Evolutionary conservation across 2,113 vertebrate species (phyloP).

Genomic region (Sarotherodon lohbergeri): DNA sequence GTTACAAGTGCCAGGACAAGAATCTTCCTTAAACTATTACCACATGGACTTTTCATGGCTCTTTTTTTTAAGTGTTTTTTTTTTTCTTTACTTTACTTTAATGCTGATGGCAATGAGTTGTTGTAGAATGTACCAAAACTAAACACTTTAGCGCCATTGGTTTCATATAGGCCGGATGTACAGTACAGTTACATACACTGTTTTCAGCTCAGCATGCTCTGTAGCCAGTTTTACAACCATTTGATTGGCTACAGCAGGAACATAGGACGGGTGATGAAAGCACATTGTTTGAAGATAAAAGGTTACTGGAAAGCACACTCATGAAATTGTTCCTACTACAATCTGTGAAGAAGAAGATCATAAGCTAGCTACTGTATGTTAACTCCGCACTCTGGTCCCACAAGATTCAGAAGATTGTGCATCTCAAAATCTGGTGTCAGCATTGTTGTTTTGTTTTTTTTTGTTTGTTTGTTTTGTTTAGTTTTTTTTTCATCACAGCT

Average conservation of each 20-base stretch:
- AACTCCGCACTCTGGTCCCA: slow-evolving; percentile 14
- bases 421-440: slow-evolving; percentile 20
- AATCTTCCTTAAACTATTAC: slow-evolving; percentile 55
- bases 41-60: slow-evolving; percentile 40
- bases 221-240: slow-evolving; percentile 18
- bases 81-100: slow-evolving; percentile 22
- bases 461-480: neutral
- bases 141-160: slow-evolving; percentile 36
- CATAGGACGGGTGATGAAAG: slow-evolving; percentile 46
- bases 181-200: slow-evolving; percentile 5
- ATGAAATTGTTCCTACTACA: slow-evolving; percentile 31
- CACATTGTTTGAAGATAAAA: slow-evolving; percentile 43
- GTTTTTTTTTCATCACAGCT: slow-evolving; percentile 13
- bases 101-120: slow-evolving; percentile 49
- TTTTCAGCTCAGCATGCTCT: slow-evolving; percentile 17
- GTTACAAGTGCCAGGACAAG: slow-evolving; percentile 69
- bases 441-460: slow-evolving; percentile 1
- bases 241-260: slow-evolving; percentile 12
- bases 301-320: slow-evolving; percentile 62
- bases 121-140: slow-evolving; percentile 67
- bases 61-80: neutral
- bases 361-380: slow-evolving; percentile 68
- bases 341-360: slow-evolving; percentile 64
- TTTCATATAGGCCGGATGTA: slow-evolving; percentile 4
- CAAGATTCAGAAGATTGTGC: slow-evolving; percentile 7